These are phyloP conservation scores for Babylonia areolata DNA, from an alignment of 1,140 invertebrate genomes.

Conservation along the genomic window DNA sequence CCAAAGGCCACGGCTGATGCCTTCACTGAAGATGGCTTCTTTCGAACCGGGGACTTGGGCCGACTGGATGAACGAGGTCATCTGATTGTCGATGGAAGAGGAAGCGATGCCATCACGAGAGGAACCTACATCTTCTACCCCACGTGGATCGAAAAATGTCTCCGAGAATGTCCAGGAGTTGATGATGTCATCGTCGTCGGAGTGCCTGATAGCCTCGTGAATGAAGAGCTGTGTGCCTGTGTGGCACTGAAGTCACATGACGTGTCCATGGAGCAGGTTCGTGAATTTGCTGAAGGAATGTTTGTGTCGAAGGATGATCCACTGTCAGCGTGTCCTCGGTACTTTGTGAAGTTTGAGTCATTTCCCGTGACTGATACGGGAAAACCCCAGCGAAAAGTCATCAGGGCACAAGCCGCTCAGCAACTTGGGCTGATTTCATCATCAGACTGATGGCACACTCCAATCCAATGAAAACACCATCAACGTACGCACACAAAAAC, in stretches of 20 bases:
- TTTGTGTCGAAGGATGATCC: neutral
- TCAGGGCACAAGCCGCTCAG: neutral
- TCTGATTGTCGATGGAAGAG: conserved; percentile 26
- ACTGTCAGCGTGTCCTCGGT: conserved; percentile 6
- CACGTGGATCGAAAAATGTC: neutral
- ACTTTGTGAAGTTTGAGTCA: conserved; percentile 22
- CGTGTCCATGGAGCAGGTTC: conserved; percentile 1
- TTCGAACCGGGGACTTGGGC: conserved; percentile 29
- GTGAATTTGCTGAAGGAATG: conserved; percentile 6
- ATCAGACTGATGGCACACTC: too few relatives aligned
- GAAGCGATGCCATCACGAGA: conserved; percentile 14
- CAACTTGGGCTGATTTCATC: neutral
- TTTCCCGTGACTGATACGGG: neutral
- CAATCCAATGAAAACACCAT: too few relatives aligned
- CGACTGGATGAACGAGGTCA: conserved; percentile 17
- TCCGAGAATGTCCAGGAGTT: conserved; percentile 19
- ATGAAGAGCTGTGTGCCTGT: conserved; percentile 31
- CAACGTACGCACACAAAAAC: too few relatives aligned
- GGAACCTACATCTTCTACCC: conserved; percentile 33
- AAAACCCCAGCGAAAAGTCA: neutral
- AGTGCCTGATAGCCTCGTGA: conserved; percentile 15
- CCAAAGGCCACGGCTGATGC: conserved; percentile 4
- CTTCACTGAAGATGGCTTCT: conserved; percentile 27
- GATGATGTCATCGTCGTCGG: conserved; percentile 3
- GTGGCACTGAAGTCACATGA: neutral